Conservation (phyloP, 2,797 vertebrate genomes). For the Avahi laniger region DNA sequence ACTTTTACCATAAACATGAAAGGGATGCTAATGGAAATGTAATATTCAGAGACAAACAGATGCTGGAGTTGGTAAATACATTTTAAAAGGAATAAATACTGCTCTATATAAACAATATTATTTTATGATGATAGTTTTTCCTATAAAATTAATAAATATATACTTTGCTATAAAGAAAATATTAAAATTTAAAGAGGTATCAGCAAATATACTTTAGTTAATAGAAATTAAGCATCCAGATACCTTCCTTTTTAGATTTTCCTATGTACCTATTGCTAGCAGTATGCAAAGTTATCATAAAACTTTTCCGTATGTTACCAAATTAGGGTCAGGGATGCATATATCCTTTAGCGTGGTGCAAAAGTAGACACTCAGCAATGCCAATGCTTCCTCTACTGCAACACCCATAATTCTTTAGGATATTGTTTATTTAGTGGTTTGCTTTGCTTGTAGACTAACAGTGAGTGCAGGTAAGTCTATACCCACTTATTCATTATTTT, state of each 20-base stretch:
- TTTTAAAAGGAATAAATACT: constrained; percentile 1
- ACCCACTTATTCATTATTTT: not conserved
- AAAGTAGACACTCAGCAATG: not conserved
- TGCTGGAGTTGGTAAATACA: not conserved
- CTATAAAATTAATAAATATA: not conserved
- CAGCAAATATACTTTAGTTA: not conserved
- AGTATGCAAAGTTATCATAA: not conserved
- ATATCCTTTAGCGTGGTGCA: not conserved
- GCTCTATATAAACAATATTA: not conserved
- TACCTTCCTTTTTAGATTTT: not conserved
- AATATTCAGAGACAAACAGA: constrained; percentile 16
- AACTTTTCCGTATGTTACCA: not conserved
- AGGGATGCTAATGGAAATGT: not conserved
- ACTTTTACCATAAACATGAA: not conserved
- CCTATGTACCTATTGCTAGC: not conserved
- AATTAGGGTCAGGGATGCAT: not conserved
- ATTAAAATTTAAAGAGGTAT: not conserved
- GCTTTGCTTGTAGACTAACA: not conserved
- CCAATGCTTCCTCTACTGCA: rapidly evolving
- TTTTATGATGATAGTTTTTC: not conserved
- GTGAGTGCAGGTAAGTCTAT: not conserved
- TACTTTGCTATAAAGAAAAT: not conserved
- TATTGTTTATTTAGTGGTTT: not conserved
- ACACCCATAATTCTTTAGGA: not conserved
- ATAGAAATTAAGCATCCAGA: not conserved